A percentile compares a stretch with the other conserved stretches of the same genome.
Conservation (phyloP, 2,888 invertebrate genomes). For the Callosobruchus maculatus region DNA sequence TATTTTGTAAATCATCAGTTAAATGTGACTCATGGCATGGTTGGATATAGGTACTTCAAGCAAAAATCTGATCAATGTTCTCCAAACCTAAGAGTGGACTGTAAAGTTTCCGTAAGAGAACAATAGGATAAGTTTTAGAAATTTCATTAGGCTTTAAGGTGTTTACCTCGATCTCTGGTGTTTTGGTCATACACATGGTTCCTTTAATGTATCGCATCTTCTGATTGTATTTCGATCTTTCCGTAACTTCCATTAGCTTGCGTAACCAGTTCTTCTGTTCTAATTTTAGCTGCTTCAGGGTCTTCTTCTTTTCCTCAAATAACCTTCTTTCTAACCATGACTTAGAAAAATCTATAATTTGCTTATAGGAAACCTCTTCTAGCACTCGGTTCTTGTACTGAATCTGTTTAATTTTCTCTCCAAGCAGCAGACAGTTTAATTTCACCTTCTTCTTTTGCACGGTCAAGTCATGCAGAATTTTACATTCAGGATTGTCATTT, state of each 20-base stretch:
- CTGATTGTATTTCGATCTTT: conserved; percentile 9
- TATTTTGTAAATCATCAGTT: no score
- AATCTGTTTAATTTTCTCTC: conserved; percentile 9
- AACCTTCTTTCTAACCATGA: conserved; percentile 11
- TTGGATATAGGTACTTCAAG: no score
- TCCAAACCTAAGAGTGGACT: no score
- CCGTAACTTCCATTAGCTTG: conserved; percentile 7
- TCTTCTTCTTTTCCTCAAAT: conserved; percentile 3
- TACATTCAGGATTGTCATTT: background rate
- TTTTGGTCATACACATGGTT: background rate
- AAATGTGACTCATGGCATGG: no score
- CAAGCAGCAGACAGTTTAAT: conserved; percentile 9
- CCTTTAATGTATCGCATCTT: conserved; percentile 2
- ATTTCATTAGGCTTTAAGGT: conserved; percentile 17
- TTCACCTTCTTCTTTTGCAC: conserved; percentile 9
- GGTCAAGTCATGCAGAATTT: conserved; percentile 10
- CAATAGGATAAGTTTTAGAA: no score
- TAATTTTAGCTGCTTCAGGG: background rate
- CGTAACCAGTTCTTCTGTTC: conserved; percentile 9
- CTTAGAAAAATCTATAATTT: conserved; percentile 10
- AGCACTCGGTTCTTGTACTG: conserved; percentile 6
- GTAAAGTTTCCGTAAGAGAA: no score
- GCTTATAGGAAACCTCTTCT: conserved; percentile 10
- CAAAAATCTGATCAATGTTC: no score
- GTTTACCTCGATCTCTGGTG: no score